phyloP scores from a whole-genome alignment of 2,113 vertebrate species.

The Eolophus roseicapilla region DNA sequence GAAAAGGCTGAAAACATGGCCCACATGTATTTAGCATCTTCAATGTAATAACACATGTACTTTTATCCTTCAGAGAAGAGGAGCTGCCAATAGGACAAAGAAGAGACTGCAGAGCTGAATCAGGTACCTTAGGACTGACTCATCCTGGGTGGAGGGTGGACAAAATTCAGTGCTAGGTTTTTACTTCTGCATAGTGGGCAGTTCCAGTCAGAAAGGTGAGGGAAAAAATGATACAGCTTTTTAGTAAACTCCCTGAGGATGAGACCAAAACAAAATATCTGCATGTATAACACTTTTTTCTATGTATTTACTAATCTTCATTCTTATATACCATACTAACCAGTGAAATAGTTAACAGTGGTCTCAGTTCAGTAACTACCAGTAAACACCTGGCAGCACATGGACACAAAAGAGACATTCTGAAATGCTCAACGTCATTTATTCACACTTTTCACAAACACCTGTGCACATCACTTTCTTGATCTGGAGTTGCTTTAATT shows the following conservation, averaged over 20 bases:
- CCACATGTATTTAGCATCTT: not conserved
- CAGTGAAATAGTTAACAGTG: not conserved
- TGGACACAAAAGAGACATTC: not conserved
- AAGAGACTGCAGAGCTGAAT: not conserved
- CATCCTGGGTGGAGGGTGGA: not conserved
- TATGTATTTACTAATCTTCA: not conserved
- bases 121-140: not conserved
- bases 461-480: not conserved
- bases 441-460: not conserved
- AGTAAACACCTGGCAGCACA: not conserved
- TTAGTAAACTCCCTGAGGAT: not conserved
- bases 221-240: not conserved
- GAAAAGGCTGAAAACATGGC: not conserved
- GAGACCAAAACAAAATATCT: not conserved
- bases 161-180: not conserved
- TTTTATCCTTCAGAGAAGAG: not conserved
- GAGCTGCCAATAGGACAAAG: not conserved
- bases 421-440: not conserved
- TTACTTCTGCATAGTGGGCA: not conserved
- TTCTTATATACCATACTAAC: not conserved
- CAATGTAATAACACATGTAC: not conserved
- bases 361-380: not conserved
- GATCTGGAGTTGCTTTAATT: not conserved
- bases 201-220: not conserved
- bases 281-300: not conserved